phyloP scores from a whole-genome alignment of 1,140 invertebrate species.

The Camponotus floridanus region DNA sequence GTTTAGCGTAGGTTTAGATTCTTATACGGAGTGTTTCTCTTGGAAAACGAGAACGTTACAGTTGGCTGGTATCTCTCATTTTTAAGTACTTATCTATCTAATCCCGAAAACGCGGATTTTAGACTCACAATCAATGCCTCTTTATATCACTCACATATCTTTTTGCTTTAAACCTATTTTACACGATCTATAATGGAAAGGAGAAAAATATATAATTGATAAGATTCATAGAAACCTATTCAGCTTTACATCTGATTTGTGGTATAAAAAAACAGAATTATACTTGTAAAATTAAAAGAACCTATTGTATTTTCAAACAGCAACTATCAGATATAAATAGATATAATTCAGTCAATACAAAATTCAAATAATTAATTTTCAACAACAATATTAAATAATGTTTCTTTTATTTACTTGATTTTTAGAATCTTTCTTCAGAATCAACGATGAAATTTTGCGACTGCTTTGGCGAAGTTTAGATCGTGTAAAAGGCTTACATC shows the following conservation, averaged over 20 bases:
- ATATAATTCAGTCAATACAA: not conserved
- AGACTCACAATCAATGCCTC: not conserved
- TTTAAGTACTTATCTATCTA: constrained; percentile 10
- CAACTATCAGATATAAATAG: not conserved
- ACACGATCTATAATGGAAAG: not conserved
- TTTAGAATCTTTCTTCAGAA: not conserved
- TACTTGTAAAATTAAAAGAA: not conserved
- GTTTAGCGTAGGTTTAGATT: constrained; percentile 37
- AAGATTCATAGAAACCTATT: not conserved
- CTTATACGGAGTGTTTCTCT: constrained; percentile 34
- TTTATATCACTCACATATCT: constrained; percentile 10
- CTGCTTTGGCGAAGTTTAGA: not conserved
- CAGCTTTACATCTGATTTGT: not conserved
- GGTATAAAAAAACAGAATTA: not conserved
- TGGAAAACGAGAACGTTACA: not conserved
- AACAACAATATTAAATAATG: not conserved
- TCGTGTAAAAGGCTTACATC: constrained; percentile 34
- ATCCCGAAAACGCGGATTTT: constrained; percentile 20
- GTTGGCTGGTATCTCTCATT: constrained; percentile 14
- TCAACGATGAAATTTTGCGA: not conserved
- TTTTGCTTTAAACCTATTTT: not conserved
- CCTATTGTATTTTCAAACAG: not conserved
- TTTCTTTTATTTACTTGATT: not conserved
- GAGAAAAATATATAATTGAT: not conserved
- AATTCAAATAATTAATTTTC: not conserved